Evolutionary conservation across 2,888 invertebrate genomes (phyloP), one percentile per base, ranked within the genome.

Genomic region (Tenthredo amoena): DNA sequence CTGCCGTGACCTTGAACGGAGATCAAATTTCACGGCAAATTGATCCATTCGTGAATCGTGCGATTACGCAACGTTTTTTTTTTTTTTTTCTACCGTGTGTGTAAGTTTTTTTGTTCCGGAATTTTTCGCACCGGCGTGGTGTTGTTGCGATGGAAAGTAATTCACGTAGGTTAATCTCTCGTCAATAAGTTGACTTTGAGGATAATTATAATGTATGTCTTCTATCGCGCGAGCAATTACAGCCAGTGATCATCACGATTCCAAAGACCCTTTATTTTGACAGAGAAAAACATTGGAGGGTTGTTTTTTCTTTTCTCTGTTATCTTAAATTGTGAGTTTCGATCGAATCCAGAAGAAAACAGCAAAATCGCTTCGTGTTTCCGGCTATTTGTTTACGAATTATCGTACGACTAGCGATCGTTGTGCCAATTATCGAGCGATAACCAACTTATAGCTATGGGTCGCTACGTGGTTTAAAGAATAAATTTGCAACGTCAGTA

Each of bases 401-500:
- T 26, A 62, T 26, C 62, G 26, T 55, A 55, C n/a, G 2, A 62
- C 3, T 26, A 62, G 21, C 62, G 62, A 62, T 62, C 10, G 26
- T 21, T 4, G 62, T 62, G 62, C 62, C 26, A 26, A 62, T 62
- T 62, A 62, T 62, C 62, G 26, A 21, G 26, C 12, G 62, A 62
- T 26, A 55, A 55, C n/a, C 55, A n/a, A 55, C 55, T 18, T 55
- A 55, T 55, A 55, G n/a, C 55, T 55, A 55, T n/a, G 55, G n/a
- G 10, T 2, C 55, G 55, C 1, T 7, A 55, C 55, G 55, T n/a
- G 55, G 55, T 55, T 55, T 55, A n/a, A 55, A 55, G 72, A 72
- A 72, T 72, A 72, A 72, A 72, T 72, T 77, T 77, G 77, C 50
- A 50, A 77, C 77, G 50, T 77, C 47, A 50, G 31, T 26, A 76